A percentile compares a stretch with the other conserved stretches of the same genome.
Conservation (phyloP, 2,113 vertebrate species). For the Notarius quadriscutis region DNA sequence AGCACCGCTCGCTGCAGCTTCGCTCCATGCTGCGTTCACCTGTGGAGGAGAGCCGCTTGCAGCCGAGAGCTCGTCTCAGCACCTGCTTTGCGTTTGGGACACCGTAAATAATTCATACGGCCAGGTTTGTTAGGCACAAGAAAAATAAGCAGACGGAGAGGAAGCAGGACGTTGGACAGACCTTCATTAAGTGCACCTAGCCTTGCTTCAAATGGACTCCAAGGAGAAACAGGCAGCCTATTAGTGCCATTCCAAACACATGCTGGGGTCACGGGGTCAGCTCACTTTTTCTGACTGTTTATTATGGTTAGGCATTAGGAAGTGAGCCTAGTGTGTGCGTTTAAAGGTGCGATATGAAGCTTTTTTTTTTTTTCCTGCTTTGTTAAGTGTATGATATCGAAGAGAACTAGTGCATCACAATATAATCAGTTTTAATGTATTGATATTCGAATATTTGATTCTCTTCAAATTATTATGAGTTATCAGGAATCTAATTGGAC, state of each 20-base stretch:
- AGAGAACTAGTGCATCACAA: no score
- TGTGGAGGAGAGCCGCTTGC: conserved; percentile 46
- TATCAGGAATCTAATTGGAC: not conserved
- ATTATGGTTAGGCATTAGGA: conserved; percentile 56
- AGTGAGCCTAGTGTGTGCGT: conserved; percentile 60
- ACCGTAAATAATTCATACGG: conserved; percentile 62
- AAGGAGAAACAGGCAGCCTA: conserved; percentile 64
- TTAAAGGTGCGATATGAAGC: conserved; percentile 56
- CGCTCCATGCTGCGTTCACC: conserved; percentile 52
- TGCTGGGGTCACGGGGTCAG: conserved; percentile 56
- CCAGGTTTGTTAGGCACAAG: conserved; percentile 7
- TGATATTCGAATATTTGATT: not conserved
- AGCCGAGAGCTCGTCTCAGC: conserved; percentile 48
- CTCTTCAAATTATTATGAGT: not conserved
- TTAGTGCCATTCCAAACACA: conserved; percentile 64
- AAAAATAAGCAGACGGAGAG: conserved; percentile 3
- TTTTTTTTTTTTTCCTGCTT: conserved; percentile 37
- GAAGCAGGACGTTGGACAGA: conserved; percentile 57
- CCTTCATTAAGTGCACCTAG: conserved; percentile 58
- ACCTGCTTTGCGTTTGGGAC: conserved; percentile 50
- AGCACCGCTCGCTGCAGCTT: not conserved
- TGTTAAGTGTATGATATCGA: not conserved
- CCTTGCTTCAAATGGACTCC: conserved; percentile 53
- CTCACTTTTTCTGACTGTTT: conserved; percentile 64
- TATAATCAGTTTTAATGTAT: not conserved